Evolutionary conservation across 2,113 vertebrate genomes (phyloP).

Genomic region (Spea bombifrons): DNA sequence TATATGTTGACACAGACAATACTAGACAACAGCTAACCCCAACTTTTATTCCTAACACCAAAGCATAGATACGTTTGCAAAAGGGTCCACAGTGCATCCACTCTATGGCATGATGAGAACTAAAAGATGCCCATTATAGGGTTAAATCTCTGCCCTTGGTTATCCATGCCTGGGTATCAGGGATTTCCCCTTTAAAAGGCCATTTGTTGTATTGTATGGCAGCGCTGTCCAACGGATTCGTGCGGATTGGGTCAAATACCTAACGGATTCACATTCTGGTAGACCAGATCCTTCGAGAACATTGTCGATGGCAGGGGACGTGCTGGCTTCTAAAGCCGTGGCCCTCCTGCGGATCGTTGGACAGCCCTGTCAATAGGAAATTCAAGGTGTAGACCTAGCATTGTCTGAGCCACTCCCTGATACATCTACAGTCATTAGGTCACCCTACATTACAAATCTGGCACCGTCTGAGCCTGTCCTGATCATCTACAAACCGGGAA

Average conservation of each 20-base stretch:
- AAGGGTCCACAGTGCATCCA: conserved; percentile 14
- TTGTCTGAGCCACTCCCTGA: conserved; percentile 14
- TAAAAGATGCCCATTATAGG: background rate
- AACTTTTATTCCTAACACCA: conserved; percentile 31
- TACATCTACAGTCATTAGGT: background rate
- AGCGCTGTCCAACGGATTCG: conserved; percentile 23
- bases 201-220: conserved; percentile 26
- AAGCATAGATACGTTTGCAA: conserved; percentile 44
- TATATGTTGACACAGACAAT: conserved; percentile 46
- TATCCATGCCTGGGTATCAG: conserved; percentile 19
- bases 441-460: background rate
- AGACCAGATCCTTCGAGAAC: background rate
- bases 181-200: conserved; percentile 27
- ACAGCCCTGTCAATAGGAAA: background rate
- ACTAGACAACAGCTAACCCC: conserved; percentile 46
- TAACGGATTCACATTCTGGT: background rate
- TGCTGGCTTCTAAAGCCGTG: background rate
- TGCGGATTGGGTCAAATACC: conserved; percentile 1
- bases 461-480: conserved; percentile 3
- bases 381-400: conserved; percentile 31
- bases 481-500: background rate
- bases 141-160: conserved; percentile 27
- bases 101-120: conserved; percentile 26
- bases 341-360: background rate
- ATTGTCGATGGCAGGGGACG: background rate